Base-by-base conservation (phyloP, 2,888 invertebrate species). In the Acleris holmiana region DNA sequence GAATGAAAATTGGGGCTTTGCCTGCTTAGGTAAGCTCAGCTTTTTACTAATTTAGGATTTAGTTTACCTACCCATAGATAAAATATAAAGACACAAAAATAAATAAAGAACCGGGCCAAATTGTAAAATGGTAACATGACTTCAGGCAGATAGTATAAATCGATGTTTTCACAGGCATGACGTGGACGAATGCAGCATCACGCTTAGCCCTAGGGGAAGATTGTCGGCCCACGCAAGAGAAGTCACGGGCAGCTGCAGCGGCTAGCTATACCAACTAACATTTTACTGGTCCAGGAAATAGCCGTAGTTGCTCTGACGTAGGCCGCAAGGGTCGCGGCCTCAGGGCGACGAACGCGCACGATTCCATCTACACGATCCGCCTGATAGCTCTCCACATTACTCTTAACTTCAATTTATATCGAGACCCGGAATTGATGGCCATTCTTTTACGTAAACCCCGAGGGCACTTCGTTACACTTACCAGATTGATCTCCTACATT, bases 301-400 rank as follows among this genome's bases (percentile, higher is more conserved):
- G 54, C 49, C 66, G 69, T 66, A 66, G 57, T 55, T 59, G 60
- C 47, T 56, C 49, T 59, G 65, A 61, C 67, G 60, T 35, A 61
- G 59, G 66, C 66, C 70, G 67, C 67, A 72, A 76, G 82, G 83
- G 81, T 83, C 80, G 69, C 67, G 73, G 71, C 75, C 74, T 68
- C 29, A 55, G 69, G 73, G 76, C 75, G 79, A 76, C 76, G 71
- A 66, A 75, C 70, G 77, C 76, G 76, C 86, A 85, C 86, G 85
- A 84, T 77, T 73, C 68, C 68, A 75, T 76, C 77, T 76, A 76
- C 77, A 79, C 79, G 79, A 79, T 75, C 75, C 67, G 65, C 69
- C 62, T 71, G 77, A 84, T 80, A 77, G 78, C 76, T 79, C 76
- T 79, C 77, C 78, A 75, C 75, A 80, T 82, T 81, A 79, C 73